phyloP scores from a whole-genome alignment of 2,113 vertebrate species.

The Orycteropus afer region DNA sequence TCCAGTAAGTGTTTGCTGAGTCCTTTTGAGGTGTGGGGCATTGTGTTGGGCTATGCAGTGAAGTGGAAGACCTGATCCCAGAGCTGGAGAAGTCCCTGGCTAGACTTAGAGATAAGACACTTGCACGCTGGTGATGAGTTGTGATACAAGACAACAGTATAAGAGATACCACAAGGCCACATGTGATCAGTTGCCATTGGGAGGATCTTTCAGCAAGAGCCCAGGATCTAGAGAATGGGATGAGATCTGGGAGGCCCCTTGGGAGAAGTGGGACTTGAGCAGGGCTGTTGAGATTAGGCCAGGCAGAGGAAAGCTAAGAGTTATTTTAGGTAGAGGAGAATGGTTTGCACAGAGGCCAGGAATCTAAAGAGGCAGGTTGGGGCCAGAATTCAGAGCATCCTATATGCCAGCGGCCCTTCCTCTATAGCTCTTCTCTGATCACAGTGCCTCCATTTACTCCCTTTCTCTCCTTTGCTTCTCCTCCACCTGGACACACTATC shows the following conservation, averaged over 20 bases:
- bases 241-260: background rate
- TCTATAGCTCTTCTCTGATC: background rate
- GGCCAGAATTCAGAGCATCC: background rate
- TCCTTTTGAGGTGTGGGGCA: background rate
- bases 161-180: background rate
- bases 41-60: background rate
- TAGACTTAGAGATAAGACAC: background rate
- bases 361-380: background rate
- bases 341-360: background rate
- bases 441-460: background rate
- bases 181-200: background rate
- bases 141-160: background rate
- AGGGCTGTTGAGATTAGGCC: background rate
- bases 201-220: background rate
- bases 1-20: background rate
- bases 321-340: background rate
- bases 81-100: background rate
- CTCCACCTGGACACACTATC: background rate
- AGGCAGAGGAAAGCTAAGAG: background rate
- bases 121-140: background rate
- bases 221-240: background rate
- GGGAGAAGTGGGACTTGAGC: background rate
- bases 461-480: background rate
- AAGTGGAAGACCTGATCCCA: background rate
- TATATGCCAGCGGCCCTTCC: background rate